phyloP scores from a whole-genome alignment of 1,140 invertebrate genomes.

The Lordiphosa stackelbergi region DNA sequence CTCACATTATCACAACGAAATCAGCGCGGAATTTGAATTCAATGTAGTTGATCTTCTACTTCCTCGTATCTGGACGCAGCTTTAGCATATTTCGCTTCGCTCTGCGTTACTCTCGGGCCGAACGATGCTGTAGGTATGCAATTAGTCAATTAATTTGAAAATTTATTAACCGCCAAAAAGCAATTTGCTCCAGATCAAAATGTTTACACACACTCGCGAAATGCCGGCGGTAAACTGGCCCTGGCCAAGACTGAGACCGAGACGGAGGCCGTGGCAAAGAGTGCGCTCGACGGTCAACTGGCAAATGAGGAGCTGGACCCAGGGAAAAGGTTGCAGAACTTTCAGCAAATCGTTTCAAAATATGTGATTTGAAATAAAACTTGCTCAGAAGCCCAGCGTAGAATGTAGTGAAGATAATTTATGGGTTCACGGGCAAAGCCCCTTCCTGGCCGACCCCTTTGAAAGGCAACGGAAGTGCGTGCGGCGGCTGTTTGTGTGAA shows the following conservation, averaged over 20 bases:
- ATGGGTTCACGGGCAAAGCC: constrained; percentile 37
- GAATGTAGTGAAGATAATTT: constrained; percentile 61
- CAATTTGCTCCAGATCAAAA: constrained; percentile 64
- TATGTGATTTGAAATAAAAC: constrained; percentile 41
- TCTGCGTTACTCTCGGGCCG: constrained; percentile 6
- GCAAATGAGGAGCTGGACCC: constrained; percentile 52
- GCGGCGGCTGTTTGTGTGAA: constrained; percentile 18
- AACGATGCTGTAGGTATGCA: constrained; percentile 62
- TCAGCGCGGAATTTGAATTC: constrained; percentile 29
- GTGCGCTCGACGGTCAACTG: constrained; percentile 51
- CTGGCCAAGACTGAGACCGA: constrained; percentile 22
- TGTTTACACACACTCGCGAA: constrained; percentile 44
- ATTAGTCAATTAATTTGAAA: constrained; percentile 76
- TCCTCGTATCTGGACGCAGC: constrained; percentile 5
- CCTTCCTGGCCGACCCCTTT: constrained; percentile 10
- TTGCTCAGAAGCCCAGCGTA: constrained; percentile 17
- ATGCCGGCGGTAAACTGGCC: constrained; percentile 67
- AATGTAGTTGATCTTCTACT: constrained; percentile 16
- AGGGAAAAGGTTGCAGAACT: constrained; percentile 44
- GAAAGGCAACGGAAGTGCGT: constrained; percentile 59
- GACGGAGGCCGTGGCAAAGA: constrained; percentile 11
- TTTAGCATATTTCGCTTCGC: constrained; percentile 10
- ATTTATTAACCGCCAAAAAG: constrained; percentile 75
- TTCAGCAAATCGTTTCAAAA: constrained; percentile 33
- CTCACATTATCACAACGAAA: constrained; percentile 16